phyloP scores from a whole-genome alignment of 2,797 vertebrate genomes.

The Xerus rutilus region DNA sequence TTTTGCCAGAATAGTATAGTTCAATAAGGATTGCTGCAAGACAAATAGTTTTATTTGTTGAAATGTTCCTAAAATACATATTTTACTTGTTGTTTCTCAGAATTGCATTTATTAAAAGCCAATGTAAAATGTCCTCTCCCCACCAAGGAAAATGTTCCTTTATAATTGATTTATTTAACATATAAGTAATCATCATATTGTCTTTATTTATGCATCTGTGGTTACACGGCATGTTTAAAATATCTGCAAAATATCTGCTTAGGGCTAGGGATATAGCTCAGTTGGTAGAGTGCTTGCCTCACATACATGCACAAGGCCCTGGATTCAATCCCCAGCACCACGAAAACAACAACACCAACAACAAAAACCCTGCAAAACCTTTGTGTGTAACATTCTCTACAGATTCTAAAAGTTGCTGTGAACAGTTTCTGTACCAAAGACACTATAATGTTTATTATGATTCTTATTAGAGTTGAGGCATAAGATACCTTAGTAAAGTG shows the following conservation, averaged over 20 bases:
- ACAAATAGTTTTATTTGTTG: background rate
- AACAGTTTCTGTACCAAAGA: slow-evolving; percentile 31
- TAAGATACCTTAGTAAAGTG: background rate
- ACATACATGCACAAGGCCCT: too few relatives aligned
- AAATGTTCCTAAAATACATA: background rate
- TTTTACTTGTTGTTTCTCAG: background rate
- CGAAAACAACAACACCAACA: too few relatives aligned
- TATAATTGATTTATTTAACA: background rate
- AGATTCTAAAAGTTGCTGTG: background rate
- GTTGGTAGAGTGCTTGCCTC: too few relatives aligned
- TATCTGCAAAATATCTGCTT: background rate
- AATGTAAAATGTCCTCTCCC: background rate
- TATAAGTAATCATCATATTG: background rate
- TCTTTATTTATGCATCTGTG: background rate
- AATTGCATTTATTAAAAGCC: slow-evolving; percentile 18
- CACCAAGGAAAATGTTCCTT: background rate
- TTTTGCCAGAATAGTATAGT: background rate
- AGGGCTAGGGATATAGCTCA: too few relatives aligned
- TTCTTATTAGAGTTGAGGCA: background rate
- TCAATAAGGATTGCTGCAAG: background rate
- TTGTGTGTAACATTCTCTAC: background rate
- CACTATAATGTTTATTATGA: background rate
- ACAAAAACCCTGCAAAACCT: background rate
- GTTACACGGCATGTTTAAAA: background rate
- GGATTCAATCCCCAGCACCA: too few relatives aligned